Evolutionary conservation across 2,797 vertebrate species (phyloP).

Genomic region (Zalophus californianus): DNA sequence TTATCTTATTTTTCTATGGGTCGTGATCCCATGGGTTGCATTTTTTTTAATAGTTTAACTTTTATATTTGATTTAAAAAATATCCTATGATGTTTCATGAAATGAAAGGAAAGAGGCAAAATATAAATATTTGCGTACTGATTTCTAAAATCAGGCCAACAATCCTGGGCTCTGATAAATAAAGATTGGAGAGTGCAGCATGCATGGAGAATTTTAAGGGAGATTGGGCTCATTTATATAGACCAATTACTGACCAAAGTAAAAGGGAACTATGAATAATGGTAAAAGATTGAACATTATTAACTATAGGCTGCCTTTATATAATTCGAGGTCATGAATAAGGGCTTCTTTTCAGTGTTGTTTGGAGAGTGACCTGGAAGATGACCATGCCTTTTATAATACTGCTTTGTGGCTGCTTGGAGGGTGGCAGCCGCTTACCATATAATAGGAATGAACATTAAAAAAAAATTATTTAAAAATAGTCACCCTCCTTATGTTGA

Average conservation of each 20-base stretch:
- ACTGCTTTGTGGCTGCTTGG: not conserved
- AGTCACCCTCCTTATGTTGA: not conserved
- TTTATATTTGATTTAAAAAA: slow-evolving; percentile 41
- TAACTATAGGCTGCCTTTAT: not conserved
- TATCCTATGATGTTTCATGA: not conserved
- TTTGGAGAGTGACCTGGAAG: not conserved
- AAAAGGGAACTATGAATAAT: not conserved
- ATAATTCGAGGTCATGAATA: not conserved
- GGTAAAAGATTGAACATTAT: not conserved
- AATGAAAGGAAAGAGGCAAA: slow-evolving; percentile 11
- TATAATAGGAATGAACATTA: not conserved
- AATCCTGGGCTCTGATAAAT: not conserved
- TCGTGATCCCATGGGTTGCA: not conserved
- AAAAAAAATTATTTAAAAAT: not conserved
- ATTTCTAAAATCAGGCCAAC: not conserved
- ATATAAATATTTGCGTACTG: not conserved
- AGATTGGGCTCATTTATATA: not conserved
- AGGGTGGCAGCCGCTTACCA: not conserved
- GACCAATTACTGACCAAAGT: not conserved
- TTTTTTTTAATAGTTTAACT: slow-evolving; percentile 46
- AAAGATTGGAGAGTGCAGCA: not conserved
- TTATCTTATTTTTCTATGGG: not conserved
- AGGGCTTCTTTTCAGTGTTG: not conserved
- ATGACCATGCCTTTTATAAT: not conserved
- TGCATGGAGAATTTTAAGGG: not conserved